Evolutionary conservation across 2,797 vertebrate genomes (phyloP).

Genomic region (Acropternis orthonyx): DNA sequence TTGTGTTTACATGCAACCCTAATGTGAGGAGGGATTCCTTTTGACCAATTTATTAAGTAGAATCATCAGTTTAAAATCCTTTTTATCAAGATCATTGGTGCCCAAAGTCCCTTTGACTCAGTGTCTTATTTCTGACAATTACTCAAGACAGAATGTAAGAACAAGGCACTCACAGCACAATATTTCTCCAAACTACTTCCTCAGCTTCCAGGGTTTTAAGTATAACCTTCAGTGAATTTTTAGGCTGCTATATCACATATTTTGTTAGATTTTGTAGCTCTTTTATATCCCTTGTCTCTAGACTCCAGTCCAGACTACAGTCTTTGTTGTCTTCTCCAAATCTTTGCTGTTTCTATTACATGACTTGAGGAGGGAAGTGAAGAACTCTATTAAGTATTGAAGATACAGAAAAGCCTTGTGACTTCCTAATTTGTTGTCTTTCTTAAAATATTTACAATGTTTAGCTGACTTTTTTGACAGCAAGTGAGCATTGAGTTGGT

Average conservation of each 20-base stretch:
- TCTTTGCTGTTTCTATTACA: not conserved
- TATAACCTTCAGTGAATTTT: not conserved
- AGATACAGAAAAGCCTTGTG: not conserved
- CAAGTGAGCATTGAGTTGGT: not conserved
- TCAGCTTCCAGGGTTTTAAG: not conserved
- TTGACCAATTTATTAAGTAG: not conserved
- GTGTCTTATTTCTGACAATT: not conserved
- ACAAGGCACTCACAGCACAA: rapidly evolving
- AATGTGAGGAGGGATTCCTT: not conserved
- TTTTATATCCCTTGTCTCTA: not conserved
- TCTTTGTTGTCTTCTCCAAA: not conserved
- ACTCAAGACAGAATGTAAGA: not conserved
- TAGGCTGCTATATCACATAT: not conserved
- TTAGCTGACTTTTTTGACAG: not conserved
- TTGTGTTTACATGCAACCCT: not conserved
- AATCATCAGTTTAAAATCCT: not conserved
- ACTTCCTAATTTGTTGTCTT: not conserved
- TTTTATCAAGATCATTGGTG: not conserved
- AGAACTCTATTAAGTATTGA: not conserved
- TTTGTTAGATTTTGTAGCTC: not conserved
- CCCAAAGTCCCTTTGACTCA: not conserved
- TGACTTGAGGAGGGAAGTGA: not conserved
- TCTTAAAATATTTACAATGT: not conserved
- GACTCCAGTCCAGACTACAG: not conserved
- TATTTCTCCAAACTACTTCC: not conserved